Conservation (phyloP, 1,140 invertebrate species). For the Magallana gigas region DNA sequence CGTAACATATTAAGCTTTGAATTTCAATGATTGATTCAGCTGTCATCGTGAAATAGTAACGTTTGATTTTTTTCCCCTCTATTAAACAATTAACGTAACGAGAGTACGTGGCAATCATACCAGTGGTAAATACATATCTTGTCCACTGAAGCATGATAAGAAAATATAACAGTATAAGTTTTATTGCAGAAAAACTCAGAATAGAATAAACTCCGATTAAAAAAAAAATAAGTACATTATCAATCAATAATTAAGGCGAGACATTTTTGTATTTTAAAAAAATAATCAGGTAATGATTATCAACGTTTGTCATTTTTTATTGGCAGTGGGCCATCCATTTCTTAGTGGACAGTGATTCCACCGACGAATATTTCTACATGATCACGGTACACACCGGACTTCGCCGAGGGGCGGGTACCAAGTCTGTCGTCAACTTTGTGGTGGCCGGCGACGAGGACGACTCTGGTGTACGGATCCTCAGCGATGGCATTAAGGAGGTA, state of each 20-base stretch:
- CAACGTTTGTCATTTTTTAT: neutral
- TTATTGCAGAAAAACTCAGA: too few relatives aligned
- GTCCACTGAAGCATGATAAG: too few relatives aligned
- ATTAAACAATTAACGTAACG: neutral
- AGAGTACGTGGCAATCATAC: neutral
- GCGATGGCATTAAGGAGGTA: constrained; percentile 63
- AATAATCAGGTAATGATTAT: too few relatives aligned
- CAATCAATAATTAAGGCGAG: too few relatives aligned
- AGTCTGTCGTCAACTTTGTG: constrained; percentile 63
- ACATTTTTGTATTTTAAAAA: too few relatives aligned
- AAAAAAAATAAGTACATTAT: too few relatives aligned
- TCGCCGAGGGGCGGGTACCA: constrained; percentile 59
- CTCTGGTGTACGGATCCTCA: constrained; percentile 61
- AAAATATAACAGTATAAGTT: too few relatives aligned
- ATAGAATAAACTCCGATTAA: too few relatives aligned
- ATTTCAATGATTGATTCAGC: too few relatives aligned
- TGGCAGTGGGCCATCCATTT: constrained; percentile 61
- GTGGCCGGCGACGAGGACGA: constrained; percentile 64
- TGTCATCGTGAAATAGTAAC: too few relatives aligned
- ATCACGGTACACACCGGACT: constrained; percentile 67
- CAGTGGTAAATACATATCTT: neutral
- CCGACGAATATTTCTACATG: constrained; percentile 63
- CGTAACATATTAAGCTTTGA: too few relatives aligned
- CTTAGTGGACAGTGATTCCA: constrained; percentile 62
- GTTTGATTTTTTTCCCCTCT: too few relatives aligned